Conservation (phyloP, 2,797 vertebrate genomes). For the Tiaroga cobitis region DNA sequence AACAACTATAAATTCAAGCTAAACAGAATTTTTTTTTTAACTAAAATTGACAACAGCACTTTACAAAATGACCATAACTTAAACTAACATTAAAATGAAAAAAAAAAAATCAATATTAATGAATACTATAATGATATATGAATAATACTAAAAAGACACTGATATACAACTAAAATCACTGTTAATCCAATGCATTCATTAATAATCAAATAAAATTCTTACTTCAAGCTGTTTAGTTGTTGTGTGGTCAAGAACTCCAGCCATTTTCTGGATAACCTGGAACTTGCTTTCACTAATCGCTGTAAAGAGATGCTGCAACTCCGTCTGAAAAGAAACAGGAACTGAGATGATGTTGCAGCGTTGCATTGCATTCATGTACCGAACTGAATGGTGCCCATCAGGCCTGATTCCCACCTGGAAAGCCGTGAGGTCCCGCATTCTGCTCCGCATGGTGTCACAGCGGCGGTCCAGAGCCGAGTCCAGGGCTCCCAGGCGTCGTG, state of each 20-base stretch:
- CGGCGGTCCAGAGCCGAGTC: conserved; percentile 86
- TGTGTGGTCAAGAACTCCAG: conserved; percentile 83
- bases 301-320: conserved; percentile 87
- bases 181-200: background rate
- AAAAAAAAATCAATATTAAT: background rate
- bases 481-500: conserved; percentile 84
- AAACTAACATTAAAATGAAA: background rate
- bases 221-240: conserved; percentile 93
- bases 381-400: conserved; percentile 39
- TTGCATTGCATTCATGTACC: background rate
- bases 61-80: background rate
- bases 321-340: conserved; percentile 78
- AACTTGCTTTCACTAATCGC: conserved; percentile 89
- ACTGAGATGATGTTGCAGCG: background rate
- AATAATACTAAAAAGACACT: background rate
- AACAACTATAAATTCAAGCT: background rate
- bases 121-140: background rate
- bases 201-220: conserved; percentile 40
- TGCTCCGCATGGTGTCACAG: conserved; percentile 86
- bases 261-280: conserved; percentile 87
- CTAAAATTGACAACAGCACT: too few species aligned
- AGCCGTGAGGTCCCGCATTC: conserved; percentile 84
- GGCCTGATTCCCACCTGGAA: conserved; percentile 80
- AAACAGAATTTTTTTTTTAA: background rate
- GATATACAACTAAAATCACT: background rate